Evolutionary conservation across 2,797 vertebrate species (phyloP).

Genomic region (Centroberyx gerrardi): DNA sequence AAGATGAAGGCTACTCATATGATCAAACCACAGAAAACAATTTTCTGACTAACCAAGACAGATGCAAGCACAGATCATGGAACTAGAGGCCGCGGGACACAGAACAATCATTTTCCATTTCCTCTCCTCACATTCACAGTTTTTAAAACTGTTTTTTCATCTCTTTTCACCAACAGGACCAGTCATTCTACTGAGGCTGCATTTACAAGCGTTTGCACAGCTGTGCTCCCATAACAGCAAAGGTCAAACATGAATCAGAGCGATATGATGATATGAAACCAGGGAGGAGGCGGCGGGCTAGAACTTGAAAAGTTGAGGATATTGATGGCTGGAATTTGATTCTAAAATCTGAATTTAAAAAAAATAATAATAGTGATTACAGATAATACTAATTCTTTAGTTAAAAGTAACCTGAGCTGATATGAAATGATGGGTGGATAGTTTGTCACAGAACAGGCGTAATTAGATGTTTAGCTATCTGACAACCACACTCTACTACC

Average conservation of each 20-base stretch:
- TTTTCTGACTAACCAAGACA: background rate
- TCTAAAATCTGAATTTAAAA: no score
- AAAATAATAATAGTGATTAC: no score
- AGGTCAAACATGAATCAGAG: no score
- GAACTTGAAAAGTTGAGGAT: no score
- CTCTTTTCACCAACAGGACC: background rate
- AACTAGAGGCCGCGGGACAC: background rate
- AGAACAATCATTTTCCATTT: background rate
- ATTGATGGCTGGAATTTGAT: no score
- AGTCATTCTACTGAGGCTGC: background rate
- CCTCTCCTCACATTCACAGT: background rate
- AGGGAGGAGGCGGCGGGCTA: no score
- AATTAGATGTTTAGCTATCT: background rate
- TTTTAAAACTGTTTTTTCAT: background rate
- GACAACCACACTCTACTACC: background rate
- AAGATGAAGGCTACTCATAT: background rate
- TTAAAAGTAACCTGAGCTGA: no score
- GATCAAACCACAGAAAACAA: background rate
- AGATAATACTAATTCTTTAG: no score
- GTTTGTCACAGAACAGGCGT: background rate
- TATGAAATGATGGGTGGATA: background rate
- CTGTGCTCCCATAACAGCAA: no score
- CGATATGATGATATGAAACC: no score
- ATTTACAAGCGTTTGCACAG: background rate
- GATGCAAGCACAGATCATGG: background rate